Conservation (phyloP, 2,113 vertebrate genomes). For the Cavia aperea region DNA sequence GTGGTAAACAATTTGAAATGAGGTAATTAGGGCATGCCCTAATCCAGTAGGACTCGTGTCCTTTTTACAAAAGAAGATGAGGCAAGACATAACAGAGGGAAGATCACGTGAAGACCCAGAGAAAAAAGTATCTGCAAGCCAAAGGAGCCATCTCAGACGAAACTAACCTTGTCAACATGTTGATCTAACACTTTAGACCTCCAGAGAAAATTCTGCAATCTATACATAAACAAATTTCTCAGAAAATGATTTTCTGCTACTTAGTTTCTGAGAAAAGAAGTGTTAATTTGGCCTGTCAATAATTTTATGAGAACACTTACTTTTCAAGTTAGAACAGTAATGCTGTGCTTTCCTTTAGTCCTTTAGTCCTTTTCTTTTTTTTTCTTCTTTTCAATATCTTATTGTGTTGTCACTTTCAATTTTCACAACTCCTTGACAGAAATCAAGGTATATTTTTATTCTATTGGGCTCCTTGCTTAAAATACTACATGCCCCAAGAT, state of each 20-base stretch:
- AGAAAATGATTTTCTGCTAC: not conserved
- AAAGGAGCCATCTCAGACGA: not conserved
- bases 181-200: not conserved
- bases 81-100: not conserved
- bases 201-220: not conserved
- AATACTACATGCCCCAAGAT: not conserved
- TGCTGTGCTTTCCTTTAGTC: not conserved
- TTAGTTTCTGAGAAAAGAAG: not conserved
- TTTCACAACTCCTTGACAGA: not conserved
- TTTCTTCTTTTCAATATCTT: not conserved
- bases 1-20: not conserved
- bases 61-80: not conserved
- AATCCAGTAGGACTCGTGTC: not conserved
- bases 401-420: not conserved
- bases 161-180: not conserved
- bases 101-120: not conserved
- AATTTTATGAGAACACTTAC: not conserved
- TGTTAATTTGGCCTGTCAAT: not conserved
- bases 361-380: not conserved
- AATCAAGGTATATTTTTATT: not conserved
- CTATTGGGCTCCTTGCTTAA: not conserved
- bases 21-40: not conserved
- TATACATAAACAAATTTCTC: not conserved
- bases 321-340: slow-evolving; percentile 14
- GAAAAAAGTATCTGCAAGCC: not conserved